Evolutionary conservation across 2,797 vertebrate genomes (phyloP), one percentile per base, ranked within the genome.

Genomic region (Okamejei kenojei): DNA sequence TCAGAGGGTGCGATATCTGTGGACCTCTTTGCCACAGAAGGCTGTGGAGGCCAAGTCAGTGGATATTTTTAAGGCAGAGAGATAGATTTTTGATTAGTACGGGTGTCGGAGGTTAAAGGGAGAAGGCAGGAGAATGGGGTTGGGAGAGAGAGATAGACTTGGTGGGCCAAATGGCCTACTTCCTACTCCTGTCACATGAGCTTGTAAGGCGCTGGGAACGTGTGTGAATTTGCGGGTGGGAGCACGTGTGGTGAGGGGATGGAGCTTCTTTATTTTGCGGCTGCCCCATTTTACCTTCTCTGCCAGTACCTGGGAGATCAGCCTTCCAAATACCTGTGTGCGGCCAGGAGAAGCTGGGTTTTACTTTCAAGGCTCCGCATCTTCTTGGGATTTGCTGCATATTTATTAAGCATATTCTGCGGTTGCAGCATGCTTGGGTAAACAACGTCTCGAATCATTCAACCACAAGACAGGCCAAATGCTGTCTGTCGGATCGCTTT

Each of bases 371-470:
- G 35, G 38, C 21, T 92, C 90, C 90, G 11, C 71, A 17, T 15
- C 90, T 76, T 54, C 74, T 73, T 54, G 71, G 29, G 90, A 73
- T 58, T 29, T 74, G 90, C 38, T 45, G 90, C 74, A 92, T 92
- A 76, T 84, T 84, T 84, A 54, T 92, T 54, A 76, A 29, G 11
- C 13, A 19, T 29, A 38, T 92, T 23, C 71, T 68, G 63, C 35
- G 84, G 84, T 68, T 35, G 61, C 65, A 88, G 17, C 61, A 35
- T 32, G n/a, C 63, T 88, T 88, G 68, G 84, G 19, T 32, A 68
- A 88, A 68, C 63, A 88, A 88, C 23, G n/a, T 88, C 84, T 88
- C 84, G 19, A 88, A 88, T 88, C 84, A 21, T 63, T 68, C n/a
- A 32, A 68, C n/a, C 63, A 35, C 84, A 21, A 61, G 54, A 68